Percentiles rank a stretch among this genome's conserved stretches.
These are phyloP conservation scores for Tiphia femorata DNA, from an alignment of 2,888 invertebrate genomes.

Conservation along the genomic window DNA sequence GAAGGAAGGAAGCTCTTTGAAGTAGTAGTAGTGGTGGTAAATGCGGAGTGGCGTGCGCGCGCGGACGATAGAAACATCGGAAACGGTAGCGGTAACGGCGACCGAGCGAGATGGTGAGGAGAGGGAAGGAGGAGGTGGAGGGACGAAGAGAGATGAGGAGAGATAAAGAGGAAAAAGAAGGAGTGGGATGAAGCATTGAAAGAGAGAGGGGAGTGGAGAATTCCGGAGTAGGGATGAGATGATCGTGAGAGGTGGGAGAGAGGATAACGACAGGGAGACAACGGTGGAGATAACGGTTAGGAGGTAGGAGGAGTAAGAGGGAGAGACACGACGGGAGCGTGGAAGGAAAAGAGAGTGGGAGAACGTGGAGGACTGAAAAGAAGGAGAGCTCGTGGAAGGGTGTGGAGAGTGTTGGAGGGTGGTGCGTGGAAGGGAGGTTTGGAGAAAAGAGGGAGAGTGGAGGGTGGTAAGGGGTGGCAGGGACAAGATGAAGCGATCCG, in stretches of 20 bases:
- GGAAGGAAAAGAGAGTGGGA: conserved; percentile 7
- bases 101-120: not conserved
- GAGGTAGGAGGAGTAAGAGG: conserved; percentile 10
- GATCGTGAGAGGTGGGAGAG: no score
- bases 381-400: conserved; percentile 9
- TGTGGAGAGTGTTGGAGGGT: conserved; percentile 1
- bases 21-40: no score
- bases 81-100: not conserved
- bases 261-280: no score
- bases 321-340: conserved; percentile 16
- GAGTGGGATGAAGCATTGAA: no score
- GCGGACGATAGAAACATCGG: no score
- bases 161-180: conserved; percentile 7
- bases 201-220: no score
- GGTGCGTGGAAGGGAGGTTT: conserved; percentile 32
- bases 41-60: no score
- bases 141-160: conserved; percentile 15
- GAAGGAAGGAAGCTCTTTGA: no score
- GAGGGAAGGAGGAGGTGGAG: conserved; percentile 10
- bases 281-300: no score
- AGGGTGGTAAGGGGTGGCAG: conserved; percentile 32
- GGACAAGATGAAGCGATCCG: conserved; percentile 39
- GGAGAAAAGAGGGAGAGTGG: conserved; percentile 25
- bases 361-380: not conserved
- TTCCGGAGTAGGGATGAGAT: no score